phyloP scores from a whole-genome alignment of 2,888 invertebrate genomes.

The Norana najaformis region DNA sequence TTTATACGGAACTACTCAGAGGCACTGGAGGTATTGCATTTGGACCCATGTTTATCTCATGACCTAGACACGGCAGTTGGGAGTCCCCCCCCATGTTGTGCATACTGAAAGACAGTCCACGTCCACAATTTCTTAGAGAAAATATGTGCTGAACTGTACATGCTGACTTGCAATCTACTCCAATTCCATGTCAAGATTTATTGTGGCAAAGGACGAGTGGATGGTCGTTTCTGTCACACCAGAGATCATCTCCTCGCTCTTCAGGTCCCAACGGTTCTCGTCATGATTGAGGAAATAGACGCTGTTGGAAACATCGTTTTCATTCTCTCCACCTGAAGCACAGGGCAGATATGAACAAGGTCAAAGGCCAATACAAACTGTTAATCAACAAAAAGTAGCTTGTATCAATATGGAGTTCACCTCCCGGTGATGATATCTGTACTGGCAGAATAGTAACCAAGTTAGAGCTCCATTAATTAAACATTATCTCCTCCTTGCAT shows the following conservation, averaged over 20 bases:
- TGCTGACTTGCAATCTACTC: background rate
- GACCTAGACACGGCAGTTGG: background rate
- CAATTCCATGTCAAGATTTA: conserved; percentile 24
- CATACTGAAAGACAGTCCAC: background rate
- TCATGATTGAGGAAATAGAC: conserved; percentile 35
- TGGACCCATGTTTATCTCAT: background rate
- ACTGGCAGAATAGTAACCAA: background rate
- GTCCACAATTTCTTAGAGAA: background rate
- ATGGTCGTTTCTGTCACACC: conserved; percentile 42
- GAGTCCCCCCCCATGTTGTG: background rate
- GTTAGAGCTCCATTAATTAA: background rate
- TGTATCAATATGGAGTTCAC: background rate
- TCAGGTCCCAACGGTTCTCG: conserved; percentile 37
- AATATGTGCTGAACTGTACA: background rate
- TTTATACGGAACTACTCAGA: background rate
- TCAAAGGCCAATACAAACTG: no score
- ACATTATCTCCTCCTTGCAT: background rate
- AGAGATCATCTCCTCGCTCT: conserved; percentile 41
- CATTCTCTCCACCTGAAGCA: conserved; percentile 39
- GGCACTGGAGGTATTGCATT: conserved; percentile 13
- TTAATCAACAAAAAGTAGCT: background rate
- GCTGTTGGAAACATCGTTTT: conserved; percentile 37
- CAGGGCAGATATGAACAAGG: background rate
- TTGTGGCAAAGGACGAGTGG: conserved; percentile 39
- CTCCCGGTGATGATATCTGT: background rate